Evolutionary conservation across 2,113 vertebrate species (phyloP).

Genomic region (Corynorhinus townsendii): DNA sequence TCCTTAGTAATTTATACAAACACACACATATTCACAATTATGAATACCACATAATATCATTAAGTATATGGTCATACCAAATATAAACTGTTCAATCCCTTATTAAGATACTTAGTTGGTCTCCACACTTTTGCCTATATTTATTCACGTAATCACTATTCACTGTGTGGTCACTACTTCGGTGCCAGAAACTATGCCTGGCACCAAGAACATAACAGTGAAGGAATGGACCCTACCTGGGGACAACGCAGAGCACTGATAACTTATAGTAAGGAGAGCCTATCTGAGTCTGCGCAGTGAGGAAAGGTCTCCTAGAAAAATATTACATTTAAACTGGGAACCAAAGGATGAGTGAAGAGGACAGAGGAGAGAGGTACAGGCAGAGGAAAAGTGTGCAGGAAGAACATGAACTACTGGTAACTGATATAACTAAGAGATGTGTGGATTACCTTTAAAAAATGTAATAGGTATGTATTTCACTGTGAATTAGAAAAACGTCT

Average conservation of each 20-base stretch:
- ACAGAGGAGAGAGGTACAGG: background rate
- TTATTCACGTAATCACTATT: background rate
- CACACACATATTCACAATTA: background rate
- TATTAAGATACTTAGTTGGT: background rate
- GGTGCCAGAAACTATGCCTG: background rate
- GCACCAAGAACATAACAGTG: background rate
- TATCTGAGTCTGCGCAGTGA: background rate
- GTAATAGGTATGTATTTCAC: background rate
- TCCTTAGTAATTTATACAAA: background rate
- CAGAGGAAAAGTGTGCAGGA: background rate
- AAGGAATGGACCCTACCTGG: background rate
- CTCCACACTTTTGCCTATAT: background rate
- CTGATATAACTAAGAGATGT: background rate
- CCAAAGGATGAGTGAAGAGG: background rate
- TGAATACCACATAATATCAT: background rate
- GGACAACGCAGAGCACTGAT: background rate
- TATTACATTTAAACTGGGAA: background rate
- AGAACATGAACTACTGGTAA: background rate
- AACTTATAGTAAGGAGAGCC: background rate
- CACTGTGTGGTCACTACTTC: background rate
- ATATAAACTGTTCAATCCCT: background rate
- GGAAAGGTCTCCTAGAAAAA: background rate
- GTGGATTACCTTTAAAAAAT: background rate
- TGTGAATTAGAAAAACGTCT: background rate
- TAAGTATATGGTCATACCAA: background rate